Percentiles rank a stretch among this genome's conserved stretches.
phyloP scores from a whole-genome alignment of 2,888 invertebrate genomes.

The Lycocerus yunnanus region DNA sequence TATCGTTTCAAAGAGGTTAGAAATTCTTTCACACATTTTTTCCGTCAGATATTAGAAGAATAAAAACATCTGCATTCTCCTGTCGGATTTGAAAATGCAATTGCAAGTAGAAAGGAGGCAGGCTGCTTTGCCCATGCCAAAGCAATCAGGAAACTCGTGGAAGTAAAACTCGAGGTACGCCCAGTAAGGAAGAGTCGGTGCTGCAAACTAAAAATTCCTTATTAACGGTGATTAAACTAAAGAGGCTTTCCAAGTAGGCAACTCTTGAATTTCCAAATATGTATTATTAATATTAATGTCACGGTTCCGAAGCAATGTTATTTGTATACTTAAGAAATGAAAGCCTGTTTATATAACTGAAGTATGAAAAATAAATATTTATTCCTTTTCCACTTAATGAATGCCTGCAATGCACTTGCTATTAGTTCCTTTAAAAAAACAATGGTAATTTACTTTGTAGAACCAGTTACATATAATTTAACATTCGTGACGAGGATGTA shows the following conservation, averaged over 20 bases:
- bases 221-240: background rate
- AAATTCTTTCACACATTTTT: background rate
- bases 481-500: background rate
- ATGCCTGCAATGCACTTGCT: background rate
- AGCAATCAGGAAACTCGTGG: background rate
- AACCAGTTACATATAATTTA: background rate
- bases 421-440: background rate
- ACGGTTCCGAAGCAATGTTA: background rate
- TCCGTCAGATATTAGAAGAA: background rate
- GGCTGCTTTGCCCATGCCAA: background rate
- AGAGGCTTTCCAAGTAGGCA: background rate
- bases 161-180: background rate
- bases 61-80: background rate
- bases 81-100: background rate
- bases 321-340: background rate
- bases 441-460: background rate
- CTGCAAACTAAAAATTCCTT: background rate
- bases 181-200: background rate
- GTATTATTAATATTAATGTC: background rate
- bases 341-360: background rate
- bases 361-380: background rate
- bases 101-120: background rate
- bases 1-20: background rate
- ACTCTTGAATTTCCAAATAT: background rate
- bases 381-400: background rate